These are phyloP conservation scores for Pholis gunnellus DNA, from an alignment of 2,113 vertebrate species.

Conservation along the genomic window DNA sequence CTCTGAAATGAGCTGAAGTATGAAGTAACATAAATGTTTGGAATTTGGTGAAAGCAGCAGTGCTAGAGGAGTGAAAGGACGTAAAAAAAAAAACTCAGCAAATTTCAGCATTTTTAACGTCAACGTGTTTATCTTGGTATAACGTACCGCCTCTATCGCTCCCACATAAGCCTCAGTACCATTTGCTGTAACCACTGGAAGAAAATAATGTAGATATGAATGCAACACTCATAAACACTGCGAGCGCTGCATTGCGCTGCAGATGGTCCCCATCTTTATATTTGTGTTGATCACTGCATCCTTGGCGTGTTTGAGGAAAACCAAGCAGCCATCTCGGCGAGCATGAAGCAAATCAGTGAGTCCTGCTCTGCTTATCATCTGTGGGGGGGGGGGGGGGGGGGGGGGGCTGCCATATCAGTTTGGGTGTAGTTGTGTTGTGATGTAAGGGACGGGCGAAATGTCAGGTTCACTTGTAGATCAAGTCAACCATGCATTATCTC, in stretches of 20 bases:
- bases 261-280: not conserved
- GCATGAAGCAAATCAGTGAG: conserved; percentile 78
- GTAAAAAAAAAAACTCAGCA: not conserved
- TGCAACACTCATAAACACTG: not conserved
- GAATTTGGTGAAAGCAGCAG: not conserved
- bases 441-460: conserved; percentile 81
- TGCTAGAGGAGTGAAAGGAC: not conserved
- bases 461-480: conserved; percentile 87
- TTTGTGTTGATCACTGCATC: conserved; percentile 48
- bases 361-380: conserved; percentile 78
- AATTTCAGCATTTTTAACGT: not conserved
- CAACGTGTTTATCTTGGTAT: not conserved
- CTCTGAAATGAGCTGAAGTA: not conserved
- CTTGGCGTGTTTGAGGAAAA: conserved; percentile 68
- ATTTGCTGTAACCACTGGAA: not conserved
- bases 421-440: conserved; percentile 80
- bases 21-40: not conserved
- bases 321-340: conserved; percentile 72
- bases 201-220: not conserved
- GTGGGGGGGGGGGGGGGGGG: conserved; percentile 28
- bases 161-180: not conserved
- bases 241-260: not conserved
- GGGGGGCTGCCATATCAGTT: conserved; percentile 79
- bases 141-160: not conserved
- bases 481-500: conserved; percentile 85